A percentile compares a stretch with the other conserved stretches of the same genome.
These are phyloP conservation scores for Lasioglossum lativentre DNA, from an alignment of 2,888 invertebrate species.

Conservation along the genomic window DNA sequence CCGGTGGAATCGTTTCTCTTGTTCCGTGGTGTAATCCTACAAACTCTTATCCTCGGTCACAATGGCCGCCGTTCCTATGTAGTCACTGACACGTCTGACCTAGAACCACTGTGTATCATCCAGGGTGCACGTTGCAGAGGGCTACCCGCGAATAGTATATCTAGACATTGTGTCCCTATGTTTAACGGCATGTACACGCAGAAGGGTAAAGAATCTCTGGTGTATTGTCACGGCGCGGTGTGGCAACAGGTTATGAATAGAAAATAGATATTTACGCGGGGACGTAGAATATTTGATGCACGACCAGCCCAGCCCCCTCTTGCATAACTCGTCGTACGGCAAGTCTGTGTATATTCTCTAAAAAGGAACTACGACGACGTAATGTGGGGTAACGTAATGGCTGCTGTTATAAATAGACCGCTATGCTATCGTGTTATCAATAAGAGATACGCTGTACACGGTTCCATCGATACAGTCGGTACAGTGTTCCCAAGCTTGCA, in stretches of 20 bases:
- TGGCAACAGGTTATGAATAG: constrained; percentile 16
- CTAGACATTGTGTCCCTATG: not conserved
- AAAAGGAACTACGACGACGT: constrained; percentile 19
- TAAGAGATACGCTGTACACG: constrained; percentile 45
- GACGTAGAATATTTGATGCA: constrained; percentile 5
- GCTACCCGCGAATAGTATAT: not conserved
- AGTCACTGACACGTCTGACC: constrained; percentile 26
- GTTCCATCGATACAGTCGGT: not conserved
- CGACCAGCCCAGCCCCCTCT: not conserved
- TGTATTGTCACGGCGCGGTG: not conserved
- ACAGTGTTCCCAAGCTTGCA: not conserved
- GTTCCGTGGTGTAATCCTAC: constrained; percentile 52
- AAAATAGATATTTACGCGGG: constrained; percentile 5
- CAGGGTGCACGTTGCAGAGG: not conserved
- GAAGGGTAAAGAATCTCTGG: not conserved
- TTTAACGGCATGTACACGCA: not conserved
- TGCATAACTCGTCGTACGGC: not conserved
- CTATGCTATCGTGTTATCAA: constrained; percentile 50
- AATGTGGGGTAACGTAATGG: constrained; percentile 41
- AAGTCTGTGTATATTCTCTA: not conserved
- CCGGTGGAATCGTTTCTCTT: constrained; percentile 54
- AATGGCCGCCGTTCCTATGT: constrained; percentile 6
- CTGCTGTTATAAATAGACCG: constrained; percentile 54
- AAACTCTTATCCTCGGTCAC: constrained; percentile 16
- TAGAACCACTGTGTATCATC: not conserved